Evolutionary conservation across 2,888 invertebrate genomes (phyloP).

Genomic region (Digitonthophagus gazella): DNA sequence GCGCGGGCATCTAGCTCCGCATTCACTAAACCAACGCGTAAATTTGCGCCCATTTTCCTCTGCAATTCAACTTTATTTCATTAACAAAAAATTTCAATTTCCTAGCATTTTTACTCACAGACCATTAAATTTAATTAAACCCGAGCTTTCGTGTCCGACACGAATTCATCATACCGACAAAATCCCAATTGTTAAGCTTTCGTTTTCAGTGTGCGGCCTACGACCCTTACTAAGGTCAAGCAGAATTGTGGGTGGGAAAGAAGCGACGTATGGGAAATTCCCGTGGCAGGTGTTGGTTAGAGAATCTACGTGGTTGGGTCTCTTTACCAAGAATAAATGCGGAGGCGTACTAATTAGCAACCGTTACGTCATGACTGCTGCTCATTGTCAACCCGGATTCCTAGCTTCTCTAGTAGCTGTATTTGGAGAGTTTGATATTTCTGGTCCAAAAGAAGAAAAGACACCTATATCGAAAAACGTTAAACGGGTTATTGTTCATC

Average conservation of each 20-base stretch:
- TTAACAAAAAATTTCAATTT: too few relatives aligned
- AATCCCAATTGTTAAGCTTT: not conserved
- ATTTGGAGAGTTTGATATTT: constrained; percentile 88
- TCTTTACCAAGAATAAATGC: constrained; percentile 93
- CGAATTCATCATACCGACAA: not conserved
- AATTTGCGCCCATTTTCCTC: too few relatives aligned
- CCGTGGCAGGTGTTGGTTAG: constrained; percentile 92
- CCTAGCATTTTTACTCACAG: too few relatives aligned
- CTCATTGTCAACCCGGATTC: constrained; percentile 94
- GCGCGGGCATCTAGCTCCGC: not conserved
- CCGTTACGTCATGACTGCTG: constrained; percentile 86
- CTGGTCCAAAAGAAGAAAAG: constrained; percentile 76
- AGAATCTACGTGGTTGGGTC: constrained; percentile 89
- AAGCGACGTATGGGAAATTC: constrained; percentile 82
- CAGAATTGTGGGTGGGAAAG: constrained; percentile 87
- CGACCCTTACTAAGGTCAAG: constrained; percentile 76
- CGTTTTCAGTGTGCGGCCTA: constrained; percentile 77
- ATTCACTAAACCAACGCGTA: too few relatives aligned
- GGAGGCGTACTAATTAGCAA: constrained; percentile 90
- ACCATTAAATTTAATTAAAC: too few relatives aligned
- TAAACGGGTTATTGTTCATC: constrained; percentile 81
- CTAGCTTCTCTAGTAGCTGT: constrained; percentile 87
- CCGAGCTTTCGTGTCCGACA: too few relatives aligned
- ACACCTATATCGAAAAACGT: constrained; percentile 81
- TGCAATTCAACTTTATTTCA: too few relatives aligned